phyloP scores from a whole-genome alignment of 53 echinoderm and acorn worm genomes.

The Glandiceps talaboti region DNA sequence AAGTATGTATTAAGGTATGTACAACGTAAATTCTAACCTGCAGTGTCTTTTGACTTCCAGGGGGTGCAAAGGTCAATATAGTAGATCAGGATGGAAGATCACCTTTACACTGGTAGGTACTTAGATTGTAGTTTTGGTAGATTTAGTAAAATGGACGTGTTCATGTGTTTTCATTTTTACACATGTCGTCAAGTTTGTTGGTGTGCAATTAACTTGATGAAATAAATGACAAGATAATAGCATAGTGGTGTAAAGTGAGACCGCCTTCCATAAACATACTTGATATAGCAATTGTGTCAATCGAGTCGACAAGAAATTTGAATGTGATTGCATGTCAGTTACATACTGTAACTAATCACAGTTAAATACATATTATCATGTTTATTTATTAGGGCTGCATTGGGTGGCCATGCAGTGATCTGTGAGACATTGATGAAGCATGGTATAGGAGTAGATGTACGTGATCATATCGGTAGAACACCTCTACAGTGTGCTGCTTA shows the following conservation, averaged over 20 bases:
- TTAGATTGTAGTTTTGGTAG: too few species aligned
- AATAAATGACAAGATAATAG: too few species aligned
- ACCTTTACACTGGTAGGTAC: slow-evolving; percentile 84
- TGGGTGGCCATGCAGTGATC: slow-evolving; percentile 79
- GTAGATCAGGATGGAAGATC: slow-evolving; percentile 90
- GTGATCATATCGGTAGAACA: slow-evolving; percentile 66
- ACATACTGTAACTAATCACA: too few species aligned
- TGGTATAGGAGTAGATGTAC: slow-evolving; percentile 69
- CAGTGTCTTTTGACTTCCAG: too few species aligned
- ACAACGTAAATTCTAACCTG: too few species aligned
- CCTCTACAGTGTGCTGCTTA: slow-evolving; percentile 95
- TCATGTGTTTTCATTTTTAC: neutral
- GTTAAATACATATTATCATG: too few species aligned
- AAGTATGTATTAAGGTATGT: too few species aligned
- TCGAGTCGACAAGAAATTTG: too few species aligned
- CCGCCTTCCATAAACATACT: too few species aligned
- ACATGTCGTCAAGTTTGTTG: neutral
- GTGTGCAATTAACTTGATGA: neutral
- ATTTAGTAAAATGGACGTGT: neutral
- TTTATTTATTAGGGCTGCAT: slow-evolving; percentile 91
- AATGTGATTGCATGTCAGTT: too few species aligned
- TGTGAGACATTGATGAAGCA: slow-evolving; percentile 48
- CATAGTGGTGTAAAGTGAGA: too few species aligned
- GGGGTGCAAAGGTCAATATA: slow-evolving; percentile 67
- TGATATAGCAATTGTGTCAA: too few species aligned